Evolutionary conservation across 1,140 invertebrate genomes (phyloP), one percentile per base, ranked within the genome.

Genomic region (Cryptotermes secundus): DNA sequence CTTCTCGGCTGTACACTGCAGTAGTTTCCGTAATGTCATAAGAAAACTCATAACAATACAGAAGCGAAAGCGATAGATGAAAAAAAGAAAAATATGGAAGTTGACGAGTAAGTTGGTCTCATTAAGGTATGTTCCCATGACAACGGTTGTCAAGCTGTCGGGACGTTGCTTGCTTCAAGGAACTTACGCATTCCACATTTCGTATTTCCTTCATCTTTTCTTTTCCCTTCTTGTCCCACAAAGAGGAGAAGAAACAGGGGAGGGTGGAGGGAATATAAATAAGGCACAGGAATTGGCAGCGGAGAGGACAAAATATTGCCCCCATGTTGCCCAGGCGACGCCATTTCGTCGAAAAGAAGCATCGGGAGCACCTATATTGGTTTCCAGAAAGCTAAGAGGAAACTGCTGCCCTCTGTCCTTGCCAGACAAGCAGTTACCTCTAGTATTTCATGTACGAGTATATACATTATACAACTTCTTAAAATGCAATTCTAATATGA

Each of bases 101-200:
- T n/a, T 72, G 59, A 72, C 59, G 59, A 72, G n/a, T 72, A 31
- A 72, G 59, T 72, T 72, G 59, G 59, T 72, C 59, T 72, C 59
- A 72, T 72, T 72, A 72, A 72, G 59, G 59, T 72, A 16, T 72
- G 59, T 72, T n/a, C 59, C 59, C 59, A 72, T 72, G 59, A n/a
- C 26, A 72, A 72, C 59, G 59, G 59, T 72, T 72, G 59, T 72
- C 59, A 72, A 72, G 59, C 31, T 72, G 59, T 38, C 4, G 45
- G 7, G 26, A 7, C 59, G 59, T 16, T 72, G 59, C 59, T 72
- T 72, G 59, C 59, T 72, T 72, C 59, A 72, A 72, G n/a, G 26
- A 31, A 72, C 59, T n/a, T 31, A 72, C 26, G 59, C 59, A 72
- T 72, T 72, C 59, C 59, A 26, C 14, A 14, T 72, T 31, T 31